Evolutionary conservation across 2,113 vertebrate genomes (phyloP), one percentile per base, ranked within the genome.

Genomic region (Notothenia coriiceps): DNA sequence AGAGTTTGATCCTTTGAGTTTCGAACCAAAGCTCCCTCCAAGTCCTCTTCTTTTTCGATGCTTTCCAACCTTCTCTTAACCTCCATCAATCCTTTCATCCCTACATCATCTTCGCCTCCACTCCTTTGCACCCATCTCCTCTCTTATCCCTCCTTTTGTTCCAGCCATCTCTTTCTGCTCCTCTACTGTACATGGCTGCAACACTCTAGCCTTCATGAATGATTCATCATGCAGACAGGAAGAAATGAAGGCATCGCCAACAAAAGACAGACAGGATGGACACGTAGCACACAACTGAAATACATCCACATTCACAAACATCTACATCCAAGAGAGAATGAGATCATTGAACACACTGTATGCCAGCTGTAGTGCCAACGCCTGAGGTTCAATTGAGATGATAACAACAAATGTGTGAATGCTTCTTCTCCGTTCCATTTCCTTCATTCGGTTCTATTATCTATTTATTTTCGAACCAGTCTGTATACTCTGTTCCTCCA

Each of bases 201-300:
- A 60, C 56, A 70, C 25, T 75, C 74, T 70, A 68, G 74, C 77
- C 68, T 50, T 79, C 20, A 52, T 92, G 79, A 88, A 92, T 82
- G 62, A 86, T 76, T 81, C 73, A 89, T 15, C 47, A 40, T 14
- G 10, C 57, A 60, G 50, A 56, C 59, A 77, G 49, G 54, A 66
- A 50, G 35, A 50, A 59, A 72, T 47, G 74, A 64, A 46, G 54
- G 22, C 44, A 15, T 18, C 0, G 25, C 25, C 56, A 69, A 74
- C 70, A 68, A 57, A 85, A 73, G 44, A 73, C n/a, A 47, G 40
- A 61, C 22, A 47, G 22, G 70, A 57, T 7, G 54, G 49, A 73
- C 44, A 17, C 63, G n/a, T 62, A 51, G 51, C 70, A 43, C 12
- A 13, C 14, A 25, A 51, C 61, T 49, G 8, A 56, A 44, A 11